Base-by-base conservation (phyloP, 2,113 vertebrate species). In the Bufo bufo region DNA sequence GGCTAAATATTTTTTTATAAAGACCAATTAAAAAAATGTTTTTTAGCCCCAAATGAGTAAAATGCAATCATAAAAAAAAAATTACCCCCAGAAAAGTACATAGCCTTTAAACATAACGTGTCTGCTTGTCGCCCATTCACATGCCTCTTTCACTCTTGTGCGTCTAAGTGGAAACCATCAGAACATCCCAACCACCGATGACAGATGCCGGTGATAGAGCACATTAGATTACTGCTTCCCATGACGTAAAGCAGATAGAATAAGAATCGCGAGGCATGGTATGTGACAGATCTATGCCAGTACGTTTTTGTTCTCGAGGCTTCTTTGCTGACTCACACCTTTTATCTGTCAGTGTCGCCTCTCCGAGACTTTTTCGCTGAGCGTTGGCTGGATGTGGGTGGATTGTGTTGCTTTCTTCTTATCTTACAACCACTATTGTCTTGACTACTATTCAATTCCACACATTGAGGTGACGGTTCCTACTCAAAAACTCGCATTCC, bases 321-420 rank as follows among this genome's bases (percentile, higher is more conserved):
- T 20, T 6, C n/a, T 79, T 79, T 43, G 10, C 59, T 65, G 80
- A 82, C 58, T 82, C 80, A 82, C 20, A 23, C 58, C 77, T 56
- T 61, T 82, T 82, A 63, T 59, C 23, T 82, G 58, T 43, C 13
- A 11, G 10, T 61, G 78, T 59, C 14, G 19, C 50, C 9, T 52
- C 19, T 16, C 43, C 11, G 77, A 80, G 77, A 33, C 33, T 49
- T 7, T 77, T n/a, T 79, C 20, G 49, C 52, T 16, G 3, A 0
- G 56, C 58, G 59, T 82, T 61, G 59, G 80, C 19, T 33, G 80
- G 17, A 4, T 65, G 80, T 82, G 80, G 80, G 80, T 5, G 80
- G 80, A 47, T 65, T 82, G 80, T 82, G 80, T 82, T 59, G 65
- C 43, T 19, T 56, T 82, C 80, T 65, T 82, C 16, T 49, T 82